Percentiles rank a stretch among this genome's conserved stretches.
These are phyloP conservation scores for Xestia ashworthii DNA, from an alignment of 2,888 invertebrate species.

Conservation along the genomic window DNA sequence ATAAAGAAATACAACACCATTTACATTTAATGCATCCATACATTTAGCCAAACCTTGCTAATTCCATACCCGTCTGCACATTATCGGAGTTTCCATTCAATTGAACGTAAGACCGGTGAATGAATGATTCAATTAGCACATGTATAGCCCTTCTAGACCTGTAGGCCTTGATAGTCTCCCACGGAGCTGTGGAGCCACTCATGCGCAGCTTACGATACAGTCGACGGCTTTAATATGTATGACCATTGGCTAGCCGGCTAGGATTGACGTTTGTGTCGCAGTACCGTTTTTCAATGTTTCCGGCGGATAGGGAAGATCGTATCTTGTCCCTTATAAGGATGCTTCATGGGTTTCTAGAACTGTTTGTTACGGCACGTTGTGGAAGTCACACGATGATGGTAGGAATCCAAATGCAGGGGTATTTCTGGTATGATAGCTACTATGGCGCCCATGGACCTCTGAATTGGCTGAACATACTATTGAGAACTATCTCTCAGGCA, in stretches of 20 bases:
- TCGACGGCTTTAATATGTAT: slow-evolving; percentile 49
- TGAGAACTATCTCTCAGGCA: no score
- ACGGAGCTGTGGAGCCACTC: slow-evolving; percentile 55
- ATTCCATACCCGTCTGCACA: slow-evolving; percentile 20
- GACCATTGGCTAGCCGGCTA: slow-evolving; percentile 16
- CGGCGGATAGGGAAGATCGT: slow-evolving; percentile 28
- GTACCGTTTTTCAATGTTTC: slow-evolving; percentile 47
- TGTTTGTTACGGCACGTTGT: neutral
- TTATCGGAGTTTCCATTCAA: slow-evolving; percentile 47
- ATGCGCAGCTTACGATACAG: slow-evolving; percentile 60
- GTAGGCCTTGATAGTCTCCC: slow-evolving; percentile 57
- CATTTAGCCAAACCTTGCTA: slow-evolving; percentile 45
- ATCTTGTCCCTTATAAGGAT: neutral
- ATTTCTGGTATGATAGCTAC: neutral
- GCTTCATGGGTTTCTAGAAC: slow-evolving; percentile 4
- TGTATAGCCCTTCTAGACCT: slow-evolving; percentile 47
- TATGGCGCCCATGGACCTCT: no score
- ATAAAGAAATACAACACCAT: slow-evolving; percentile 34
- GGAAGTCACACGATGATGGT: neutral
- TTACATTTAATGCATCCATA: slow-evolving; percentile 16
- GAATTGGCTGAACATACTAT: no score
- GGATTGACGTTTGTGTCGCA: neutral
- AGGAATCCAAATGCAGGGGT: neutral
- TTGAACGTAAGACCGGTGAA: slow-evolving; percentile 61
- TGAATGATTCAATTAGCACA: slow-evolving; percentile 75